Evolutionary conservation across 2,888 invertebrate genomes (phyloP).

Genomic region (Nomada hirtipes): DNA sequence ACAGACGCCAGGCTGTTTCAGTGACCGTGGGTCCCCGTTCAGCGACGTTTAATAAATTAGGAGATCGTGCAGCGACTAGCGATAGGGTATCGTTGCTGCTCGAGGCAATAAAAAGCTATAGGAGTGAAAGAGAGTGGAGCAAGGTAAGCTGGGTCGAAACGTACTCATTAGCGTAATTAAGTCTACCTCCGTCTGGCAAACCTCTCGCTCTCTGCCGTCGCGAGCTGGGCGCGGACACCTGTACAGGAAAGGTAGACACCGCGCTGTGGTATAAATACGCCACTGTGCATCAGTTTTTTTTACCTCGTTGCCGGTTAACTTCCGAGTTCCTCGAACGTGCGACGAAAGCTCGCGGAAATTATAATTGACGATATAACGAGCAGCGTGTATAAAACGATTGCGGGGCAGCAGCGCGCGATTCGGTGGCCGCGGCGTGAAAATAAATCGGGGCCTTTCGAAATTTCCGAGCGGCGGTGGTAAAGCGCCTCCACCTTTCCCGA

Average conservation of each 20-base stretch:
- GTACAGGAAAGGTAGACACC: constrained; percentile 20
- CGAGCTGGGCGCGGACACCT: background rate
- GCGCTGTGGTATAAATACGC: background rate
- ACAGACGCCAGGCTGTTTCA: background rate
- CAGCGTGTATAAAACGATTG: background rate
- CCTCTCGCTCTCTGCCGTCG: no score
- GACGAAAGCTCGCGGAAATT: constrained; percentile 12
- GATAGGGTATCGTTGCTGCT: background rate
- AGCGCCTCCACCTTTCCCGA: no score
- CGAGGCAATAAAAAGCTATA: background rate
- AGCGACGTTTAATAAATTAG: background rate
- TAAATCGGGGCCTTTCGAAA: no score
- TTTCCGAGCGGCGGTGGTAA: no score
- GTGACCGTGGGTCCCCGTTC: background rate
- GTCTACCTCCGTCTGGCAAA: constrained; percentile 45
- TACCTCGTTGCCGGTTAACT: constrained; percentile 7
- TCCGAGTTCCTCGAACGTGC: background rate
- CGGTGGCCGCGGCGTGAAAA: no score
- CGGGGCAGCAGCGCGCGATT: no score
- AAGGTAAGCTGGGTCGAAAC: constrained; percentile 37
- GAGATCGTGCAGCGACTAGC: background rate
- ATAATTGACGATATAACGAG: constrained; percentile 23
- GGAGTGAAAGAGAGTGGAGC: background rate
- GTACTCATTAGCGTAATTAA: constrained; percentile 66
- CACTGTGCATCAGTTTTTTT: background rate